Evolutionary conservation across 2,888 invertebrate species (phyloP).

Genomic region (Acleris cristana): DNA sequence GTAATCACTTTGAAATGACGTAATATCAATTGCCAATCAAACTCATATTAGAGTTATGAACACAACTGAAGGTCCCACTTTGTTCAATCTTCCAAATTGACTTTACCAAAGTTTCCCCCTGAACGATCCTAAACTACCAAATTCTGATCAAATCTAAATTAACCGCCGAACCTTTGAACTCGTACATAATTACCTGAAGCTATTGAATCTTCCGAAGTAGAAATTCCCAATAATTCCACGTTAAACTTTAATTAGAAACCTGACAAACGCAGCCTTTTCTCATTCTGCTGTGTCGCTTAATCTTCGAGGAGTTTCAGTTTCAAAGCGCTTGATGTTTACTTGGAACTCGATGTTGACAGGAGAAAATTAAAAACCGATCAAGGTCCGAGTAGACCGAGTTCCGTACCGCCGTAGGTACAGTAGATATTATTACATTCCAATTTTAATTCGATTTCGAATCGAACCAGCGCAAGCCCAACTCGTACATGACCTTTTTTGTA

Average conservation of each 20-base stretch:
- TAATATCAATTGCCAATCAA: too few species aligned
- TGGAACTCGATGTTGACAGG: not conserved
- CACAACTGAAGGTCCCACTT: not conserved
- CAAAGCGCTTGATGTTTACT: not conserved
- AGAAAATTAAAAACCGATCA: too few species aligned
- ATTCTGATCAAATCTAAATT: conserved; percentile 20
- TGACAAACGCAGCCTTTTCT: conserved; percentile 28
- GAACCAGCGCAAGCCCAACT: too few species aligned
- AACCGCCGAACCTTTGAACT: conserved; percentile 33
- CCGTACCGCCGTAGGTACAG: too few species aligned
- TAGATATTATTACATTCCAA: too few species aligned
- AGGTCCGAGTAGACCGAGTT: too few species aligned
- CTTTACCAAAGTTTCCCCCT: conserved; percentile 4
- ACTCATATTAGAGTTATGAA: not conserved
- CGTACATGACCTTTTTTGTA: too few species aligned
- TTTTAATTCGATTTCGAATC: too few species aligned
- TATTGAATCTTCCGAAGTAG: conserved; percentile 25
- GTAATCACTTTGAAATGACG: too few species aligned
- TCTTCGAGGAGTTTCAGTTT: conserved; percentile 6
- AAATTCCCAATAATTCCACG: conserved; percentile 29
- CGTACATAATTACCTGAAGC: conserved; percentile 27
- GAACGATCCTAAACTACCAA: conserved; percentile 15
- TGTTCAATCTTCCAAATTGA: conserved; percentile 10
- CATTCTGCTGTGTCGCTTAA: conserved; percentile 2
- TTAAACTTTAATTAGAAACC: conserved; percentile 32